A percentile compares a stretch with the other conserved stretches of the same genome.
These are phyloP conservation scores for Phymatocera aterrima DNA, from an alignment of 2,888 invertebrate genomes.

Conservation along the genomic window DNA sequence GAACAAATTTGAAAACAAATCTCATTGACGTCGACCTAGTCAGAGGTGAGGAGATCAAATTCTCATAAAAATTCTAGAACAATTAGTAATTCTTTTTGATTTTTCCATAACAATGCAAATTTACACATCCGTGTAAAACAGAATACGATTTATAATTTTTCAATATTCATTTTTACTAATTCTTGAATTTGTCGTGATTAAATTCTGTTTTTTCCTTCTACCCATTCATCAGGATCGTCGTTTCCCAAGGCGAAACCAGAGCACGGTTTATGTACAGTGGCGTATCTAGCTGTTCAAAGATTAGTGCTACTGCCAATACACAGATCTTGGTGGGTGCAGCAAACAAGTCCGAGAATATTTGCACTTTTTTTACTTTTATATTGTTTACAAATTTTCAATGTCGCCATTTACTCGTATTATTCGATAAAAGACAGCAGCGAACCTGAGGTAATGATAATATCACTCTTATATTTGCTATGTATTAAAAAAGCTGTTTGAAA, in stretches of 20 bases:
- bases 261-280: conserved; percentile 90
- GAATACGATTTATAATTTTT: too few relatives aligned
- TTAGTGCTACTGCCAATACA: conserved; percentile 90
- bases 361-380: conserved; percentile 87
- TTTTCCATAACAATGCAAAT: conserved; percentile 2
- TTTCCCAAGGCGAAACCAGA: conserved; percentile 98
- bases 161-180: not conserved
- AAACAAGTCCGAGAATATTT: conserved; percentile 88
- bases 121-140: too few relatives aligned
- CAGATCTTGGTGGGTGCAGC: conserved; percentile 93
- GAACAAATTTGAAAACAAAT: conserved; percentile 90
- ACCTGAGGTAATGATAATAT: conserved; percentile 79
- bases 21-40: conserved; percentile 97
- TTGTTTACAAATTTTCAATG: conserved; percentile 83
- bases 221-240: conserved; percentile 95
- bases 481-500: too few relatives aligned
- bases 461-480: too few relatives aligned
- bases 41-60: conserved; percentile 80
- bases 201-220: too few relatives aligned
- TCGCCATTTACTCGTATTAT: conserved; percentile 76
- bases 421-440: conserved; percentile 69
- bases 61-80: not conserved
- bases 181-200: conserved; percentile 52
- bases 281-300: conserved; percentile 88
- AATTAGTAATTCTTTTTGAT: too few relatives aligned